Percentiles rank a stretch among this genome's conserved stretches.
phyloP scores from a whole-genome alignment of 2,888 invertebrate species.

The Thymelicus acteon region DNA sequence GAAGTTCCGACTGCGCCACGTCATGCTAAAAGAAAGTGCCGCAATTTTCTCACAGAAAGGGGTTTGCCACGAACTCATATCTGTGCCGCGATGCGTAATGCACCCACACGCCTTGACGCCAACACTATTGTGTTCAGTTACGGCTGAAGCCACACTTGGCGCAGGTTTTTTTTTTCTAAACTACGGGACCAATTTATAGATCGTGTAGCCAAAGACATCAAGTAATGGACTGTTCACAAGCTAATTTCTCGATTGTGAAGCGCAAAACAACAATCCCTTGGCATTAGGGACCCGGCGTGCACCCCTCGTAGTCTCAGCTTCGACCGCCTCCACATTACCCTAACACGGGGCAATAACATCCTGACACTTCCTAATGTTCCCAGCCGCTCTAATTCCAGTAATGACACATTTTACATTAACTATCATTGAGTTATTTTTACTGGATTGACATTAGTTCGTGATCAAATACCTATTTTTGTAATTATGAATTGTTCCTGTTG shows the following conservation, averaged over 20 bases:
- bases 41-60: constrained; percentile 41
- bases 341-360: constrained; percentile 76
- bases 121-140: constrained; percentile 12
- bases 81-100: constrained; percentile 42
- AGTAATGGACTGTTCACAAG: constrained; percentile 4
- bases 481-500: too few species aligned
- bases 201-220: too few species aligned
- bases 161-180: too few species aligned
- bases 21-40: constrained; percentile 42
- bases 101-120: constrained; percentile 18
- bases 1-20: constrained; percentile 68
- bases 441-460: too few species aligned
- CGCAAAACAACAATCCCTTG: constrained; percentile 20
- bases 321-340: constrained; percentile 66
- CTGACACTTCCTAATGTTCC: constrained; percentile 67
- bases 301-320: constrained; percentile 45
- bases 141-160: constrained; percentile 3
- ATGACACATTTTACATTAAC: constrained; percentile 51
- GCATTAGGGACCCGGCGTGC: constrained; percentile 38
- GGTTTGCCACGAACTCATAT: constrained; percentile 34
- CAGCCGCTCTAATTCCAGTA: constrained; percentile 46
- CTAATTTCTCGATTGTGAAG: constrained; percentile 11
- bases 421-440: constrained; percentile 10
- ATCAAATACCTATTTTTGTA: too few species aligned
- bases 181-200: too few species aligned